Evolutionary conservation across 1,140 invertebrate species (phyloP).

Genomic region (Drosophila pectinifera): DNA sequence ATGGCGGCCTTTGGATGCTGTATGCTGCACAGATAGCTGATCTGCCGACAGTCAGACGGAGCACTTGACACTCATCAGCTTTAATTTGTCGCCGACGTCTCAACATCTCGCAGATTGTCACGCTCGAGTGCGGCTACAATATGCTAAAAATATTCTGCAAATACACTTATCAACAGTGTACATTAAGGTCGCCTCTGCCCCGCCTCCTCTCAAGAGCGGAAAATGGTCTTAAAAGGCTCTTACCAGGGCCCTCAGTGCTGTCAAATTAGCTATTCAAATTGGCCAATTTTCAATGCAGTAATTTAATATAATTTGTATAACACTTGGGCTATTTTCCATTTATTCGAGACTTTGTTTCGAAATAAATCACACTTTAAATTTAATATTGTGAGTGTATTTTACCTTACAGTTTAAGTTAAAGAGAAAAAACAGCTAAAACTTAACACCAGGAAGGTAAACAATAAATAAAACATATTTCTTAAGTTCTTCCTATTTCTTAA

Average conservation of each 20-base stretch:
- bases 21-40: constrained; percentile 37
- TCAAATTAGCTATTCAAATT: background rate
- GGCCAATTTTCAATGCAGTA: background rate
- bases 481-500: too few species aligned
- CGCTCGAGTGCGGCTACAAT: constrained; percentile 30
- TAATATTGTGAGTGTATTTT: background rate
- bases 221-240: constrained; percentile 22
- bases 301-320: background rate
- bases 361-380: background rate
- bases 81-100: constrained; percentile 41
- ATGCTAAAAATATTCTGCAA: constrained; percentile 33
- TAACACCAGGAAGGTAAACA: too few species aligned
- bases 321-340: background rate
- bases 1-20: constrained; percentile 35
- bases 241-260: too few species aligned
- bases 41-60: constrained; percentile 43
- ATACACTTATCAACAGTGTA: constrained; percentile 7
- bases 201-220: too few species aligned
- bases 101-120: constrained; percentile 38
- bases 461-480: too few species aligned
- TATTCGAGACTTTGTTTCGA: background rate
- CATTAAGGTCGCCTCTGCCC: background rate
- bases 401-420: too few species aligned
- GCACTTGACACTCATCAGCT: constrained; percentile 33
- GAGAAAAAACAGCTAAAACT: too few species aligned